A percentile compares a stretch with the other conserved stretches of the same genome.
Conservation (phyloP, 2,888 invertebrate species). For the Noctua comes region DNA sequence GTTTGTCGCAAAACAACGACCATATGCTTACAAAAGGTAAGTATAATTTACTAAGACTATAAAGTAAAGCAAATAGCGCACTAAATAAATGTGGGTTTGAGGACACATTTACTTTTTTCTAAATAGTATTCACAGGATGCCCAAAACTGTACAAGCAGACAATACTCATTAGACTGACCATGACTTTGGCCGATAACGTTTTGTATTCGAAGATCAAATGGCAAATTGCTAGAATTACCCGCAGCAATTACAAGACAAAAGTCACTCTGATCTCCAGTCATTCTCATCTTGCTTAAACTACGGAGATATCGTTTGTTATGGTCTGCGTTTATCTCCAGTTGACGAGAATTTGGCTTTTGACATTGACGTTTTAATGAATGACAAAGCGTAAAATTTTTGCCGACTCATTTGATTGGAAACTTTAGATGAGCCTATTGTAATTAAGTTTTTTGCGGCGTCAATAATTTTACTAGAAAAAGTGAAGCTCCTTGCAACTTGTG, state of each 20-base stretch:
- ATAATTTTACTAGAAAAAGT: conserved; percentile 29
- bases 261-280: not conserved
- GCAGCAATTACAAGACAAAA: not conserved
- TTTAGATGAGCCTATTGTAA: conserved; percentile 34
- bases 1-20: conserved; percentile 21
- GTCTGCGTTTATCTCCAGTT: conserved; percentile 26
- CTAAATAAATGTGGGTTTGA: not conserved
- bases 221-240: conserved; percentile 26
- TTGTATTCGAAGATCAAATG: conserved; percentile 17
- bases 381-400: conserved; percentile 30
- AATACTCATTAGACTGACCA: not conserved
- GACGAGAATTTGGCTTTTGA: conserved; percentile 30
- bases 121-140: not conserved
- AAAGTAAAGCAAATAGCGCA: not conserved
- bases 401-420: conserved; percentile 44
- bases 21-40: conserved; percentile 18
- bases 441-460: conserved; percentile 28
- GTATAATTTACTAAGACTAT: conserved; percentile 6
- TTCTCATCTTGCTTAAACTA: not conserved
- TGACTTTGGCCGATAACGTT: conserved; percentile 15
- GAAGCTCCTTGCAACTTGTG: conserved; percentile 15
- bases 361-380: conserved; percentile 57
- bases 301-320: conserved; percentile 15
- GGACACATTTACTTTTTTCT: not conserved
- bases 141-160: not conserved